Conservation (phyloP, 2,888 invertebrate genomes). For the Lasioglossum pauxillum region DNA sequence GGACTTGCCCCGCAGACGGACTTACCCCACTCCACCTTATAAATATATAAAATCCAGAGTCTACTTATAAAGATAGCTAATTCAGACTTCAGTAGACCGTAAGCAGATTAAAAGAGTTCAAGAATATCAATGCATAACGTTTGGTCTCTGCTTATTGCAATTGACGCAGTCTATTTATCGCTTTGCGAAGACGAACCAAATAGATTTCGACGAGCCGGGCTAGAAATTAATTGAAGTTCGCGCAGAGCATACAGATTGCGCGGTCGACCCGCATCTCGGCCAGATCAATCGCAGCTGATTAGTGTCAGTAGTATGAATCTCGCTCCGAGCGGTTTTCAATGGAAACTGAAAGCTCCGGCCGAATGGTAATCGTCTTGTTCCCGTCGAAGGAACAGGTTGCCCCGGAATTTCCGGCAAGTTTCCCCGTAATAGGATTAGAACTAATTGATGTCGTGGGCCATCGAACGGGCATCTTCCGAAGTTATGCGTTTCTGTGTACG, state of each 20-base stretch:
- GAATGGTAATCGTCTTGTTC: neutral
- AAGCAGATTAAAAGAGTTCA: too few species aligned
- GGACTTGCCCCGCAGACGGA: too few species aligned
- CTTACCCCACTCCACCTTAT: too few species aligned
- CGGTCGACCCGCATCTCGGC: neutral
- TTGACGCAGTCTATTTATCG: neutral
- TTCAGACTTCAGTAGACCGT: too few species aligned
- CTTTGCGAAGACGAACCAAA: neutral
- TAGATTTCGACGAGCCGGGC: neutral
- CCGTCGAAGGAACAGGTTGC: neutral
- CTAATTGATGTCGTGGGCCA: neutral
- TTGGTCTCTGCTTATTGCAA: neutral
- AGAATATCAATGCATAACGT: too few species aligned
- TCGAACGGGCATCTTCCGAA: neutral
- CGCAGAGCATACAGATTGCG: neutral
- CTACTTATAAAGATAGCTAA: too few species aligned
- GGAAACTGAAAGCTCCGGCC: neutral
- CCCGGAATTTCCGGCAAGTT: neutral
- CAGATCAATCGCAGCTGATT: conserved; percentile 8
- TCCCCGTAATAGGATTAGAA: conserved; percentile 6
- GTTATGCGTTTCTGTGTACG: neutral
- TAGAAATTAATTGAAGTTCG: neutral
- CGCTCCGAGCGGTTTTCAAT: neutral
- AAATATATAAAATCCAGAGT: too few species aligned
- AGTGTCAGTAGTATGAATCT: neutral